Base-by-base conservation (phyloP, 2,113 vertebrate genomes). In the Carassius carassius region DNA sequence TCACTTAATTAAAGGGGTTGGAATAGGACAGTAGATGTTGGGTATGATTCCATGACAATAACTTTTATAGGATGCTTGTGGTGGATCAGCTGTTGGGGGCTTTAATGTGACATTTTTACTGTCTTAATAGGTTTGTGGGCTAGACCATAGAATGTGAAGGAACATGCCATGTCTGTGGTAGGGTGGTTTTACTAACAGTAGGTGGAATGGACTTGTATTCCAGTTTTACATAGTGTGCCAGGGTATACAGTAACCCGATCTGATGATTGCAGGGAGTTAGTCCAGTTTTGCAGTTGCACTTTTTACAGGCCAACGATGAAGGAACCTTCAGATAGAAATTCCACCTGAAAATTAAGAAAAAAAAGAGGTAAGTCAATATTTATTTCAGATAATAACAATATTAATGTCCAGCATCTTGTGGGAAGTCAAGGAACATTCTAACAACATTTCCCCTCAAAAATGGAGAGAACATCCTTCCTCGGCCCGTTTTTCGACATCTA, bases 251-350 rank as follows among this genome's bases (percentile, higher is more conserved):
- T 23, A 77, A 17, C 1, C 82, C 73, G n/a, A 84, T 84, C 14
- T 49, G 51, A 65, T 84, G 82, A 37, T 54, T 76, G 82, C 41
- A 84, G 56, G 77, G 73, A 47, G n/a, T 23, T 58, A 47, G 73
- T 21, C 82, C 82, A 74, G 82, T 54, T 83, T 83, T 83, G 82
- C 80, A 82, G 47, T 69, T 70, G 80, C 65, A 82, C 11, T n/a
- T 69, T 32, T 82, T 25, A 49, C 13, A 54, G 13, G 32, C 63
- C 63, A 17, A 70, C 70, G 54, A 79, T 32, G 70, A 70, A 47
- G 47, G 23, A 32, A 49, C n/a, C 23, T 21, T 69, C 63, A 29
- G 25, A 70, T 60, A 29, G 54, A 78, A 58, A 58, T 56, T 77
- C 14, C 23, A 77, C 5, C 76, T 78, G 76, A 1, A 78, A 78